Percentiles rank a stretch among this genome's conserved stretches.
phyloP scores from a whole-genome alignment of 53 echinoderm and acorn worm species.

The Hippasteria phrygiana region DNA sequence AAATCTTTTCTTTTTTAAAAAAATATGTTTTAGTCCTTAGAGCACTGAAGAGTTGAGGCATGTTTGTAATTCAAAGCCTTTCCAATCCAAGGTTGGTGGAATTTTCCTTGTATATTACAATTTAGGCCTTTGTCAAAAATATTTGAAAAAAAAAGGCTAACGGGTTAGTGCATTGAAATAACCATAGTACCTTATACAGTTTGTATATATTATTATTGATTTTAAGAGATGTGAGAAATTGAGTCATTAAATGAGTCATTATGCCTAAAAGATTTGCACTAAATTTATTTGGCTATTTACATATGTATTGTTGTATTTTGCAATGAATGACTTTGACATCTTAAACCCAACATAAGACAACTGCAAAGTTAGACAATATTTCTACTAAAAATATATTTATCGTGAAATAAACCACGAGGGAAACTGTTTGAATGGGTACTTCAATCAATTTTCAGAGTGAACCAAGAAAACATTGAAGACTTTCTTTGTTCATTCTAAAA shows the following conservation, averaged over 20 bases:
- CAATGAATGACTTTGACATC: background rate
- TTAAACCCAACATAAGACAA: background rate
- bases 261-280: background rate
- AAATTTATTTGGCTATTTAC: background rate
- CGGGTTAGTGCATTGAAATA: background rate
- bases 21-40: too few relatives aligned
- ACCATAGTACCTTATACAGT: background rate
- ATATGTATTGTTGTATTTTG: background rate
- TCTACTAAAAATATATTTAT: too few relatives aligned
- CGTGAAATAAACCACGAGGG: too few relatives aligned
- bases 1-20: background rate
- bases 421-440: too few relatives aligned
- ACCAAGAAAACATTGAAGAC: too few relatives aligned
- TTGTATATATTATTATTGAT: background rate
- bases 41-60: too few relatives aligned
- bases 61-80: too few relatives aligned
- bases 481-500: too few relatives aligned
- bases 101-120: too few relatives aligned
- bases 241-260: background rate
- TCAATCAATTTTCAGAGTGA: too few relatives aligned
- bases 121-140: background rate
- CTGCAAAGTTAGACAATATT: too few relatives aligned
- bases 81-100: too few relatives aligned
- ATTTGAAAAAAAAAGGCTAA: background rate
- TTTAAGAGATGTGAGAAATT: background rate